Evolutionary conservation across 1,140 invertebrate genomes (phyloP), one percentile per base, ranked within the genome.

Genomic region (Drosophila leontia): DNA sequence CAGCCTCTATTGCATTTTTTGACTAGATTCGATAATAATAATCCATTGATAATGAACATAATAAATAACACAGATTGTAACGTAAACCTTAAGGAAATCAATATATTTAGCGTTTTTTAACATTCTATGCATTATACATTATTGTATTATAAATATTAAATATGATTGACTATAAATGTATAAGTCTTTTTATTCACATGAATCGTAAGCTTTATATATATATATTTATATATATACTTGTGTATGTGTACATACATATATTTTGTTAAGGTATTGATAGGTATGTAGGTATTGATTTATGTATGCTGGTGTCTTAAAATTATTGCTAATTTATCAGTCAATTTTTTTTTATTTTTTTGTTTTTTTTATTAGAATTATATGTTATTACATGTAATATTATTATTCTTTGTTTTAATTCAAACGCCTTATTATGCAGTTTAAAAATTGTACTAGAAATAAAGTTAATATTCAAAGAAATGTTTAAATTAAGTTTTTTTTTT

Each of bases 141-240:
- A 51, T 35, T 60, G 15, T 50, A 23, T 63, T 58, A 62, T 60
- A 23, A 74, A 77, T 75, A 48, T 78, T 81, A 37, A 65, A 75
- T 80, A 70, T 68, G 78, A 81, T 80, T 80, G 71, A 80, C 64
- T 80, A 74, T 83, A 77, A 77, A 71, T 78, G 65, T 87, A 87
- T 82, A 83, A 87, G 84, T 87, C 84, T 87, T 88, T 74, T 80
- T 78, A 82, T 88, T 86, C 82, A 86, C 82, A 87, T 82, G 78
- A 86, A 78, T 71, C 60, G 75, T 86, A 63, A 75, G 56, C 63
- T 56, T 63, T 17, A 9, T 19, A 12, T 17, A 44, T 44, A 44
- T 8, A n/a, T 2, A 42, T 15, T 19, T 17, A n/a, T 42, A n/a
- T 42, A 42, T 42, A n/a, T 42, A 42, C 26, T 26, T 17, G n/a